Evolutionary conservation across 2,888 invertebrate species (phyloP), one percentile per base, ranked within the genome.

Genomic region (Cheilosia scutellata): DNA sequence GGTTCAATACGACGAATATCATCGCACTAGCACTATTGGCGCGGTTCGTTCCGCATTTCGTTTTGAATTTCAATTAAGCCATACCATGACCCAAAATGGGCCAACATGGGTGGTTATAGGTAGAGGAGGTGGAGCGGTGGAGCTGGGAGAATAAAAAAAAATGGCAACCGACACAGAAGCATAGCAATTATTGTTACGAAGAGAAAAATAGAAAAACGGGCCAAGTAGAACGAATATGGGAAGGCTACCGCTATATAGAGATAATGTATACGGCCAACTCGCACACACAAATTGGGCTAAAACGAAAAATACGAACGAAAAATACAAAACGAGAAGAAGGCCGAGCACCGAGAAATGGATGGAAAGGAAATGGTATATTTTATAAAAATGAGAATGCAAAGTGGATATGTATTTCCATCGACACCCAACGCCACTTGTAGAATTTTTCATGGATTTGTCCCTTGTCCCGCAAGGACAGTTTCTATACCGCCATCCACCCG

Each of bases 61-160:
- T 79, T 79, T 79, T 79, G 79, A 79, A 79, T 79, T 79, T 79
- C 79, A 79, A 79, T 79, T 79, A 79, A 79, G 72, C 72, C 79
- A 58, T 79, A 65, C 72, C 79, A 58, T 79, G 79, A 79, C 79
- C 79, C 65, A 79, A 79, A 79, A 79, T 53, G 78, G 44, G 55
- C 33, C 31, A 42, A 13, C 25, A 51, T 16, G 33, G 44, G 6
- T n/a, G 47, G 7, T 5, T n/a, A 27, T 0, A 7, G 27, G 29
- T 7, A 6, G n/a, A 47, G 6, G 5, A 20, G 40, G 1, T 3
- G 5, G 20, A 53, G 49, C 20, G 7, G 11, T 11, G 6, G 7
- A 55, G 40, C 7, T 27, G 5, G 29, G 40, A 29, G 40, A 25
- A 40, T 6, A 4, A 2, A 13, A 42, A 44, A 60, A 72, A 63